These are phyloP conservation scores for Lasaia peninsularis DNA, from an alignment of 1,140 invertebrate genomes.

Conservation along the genomic window DNA sequence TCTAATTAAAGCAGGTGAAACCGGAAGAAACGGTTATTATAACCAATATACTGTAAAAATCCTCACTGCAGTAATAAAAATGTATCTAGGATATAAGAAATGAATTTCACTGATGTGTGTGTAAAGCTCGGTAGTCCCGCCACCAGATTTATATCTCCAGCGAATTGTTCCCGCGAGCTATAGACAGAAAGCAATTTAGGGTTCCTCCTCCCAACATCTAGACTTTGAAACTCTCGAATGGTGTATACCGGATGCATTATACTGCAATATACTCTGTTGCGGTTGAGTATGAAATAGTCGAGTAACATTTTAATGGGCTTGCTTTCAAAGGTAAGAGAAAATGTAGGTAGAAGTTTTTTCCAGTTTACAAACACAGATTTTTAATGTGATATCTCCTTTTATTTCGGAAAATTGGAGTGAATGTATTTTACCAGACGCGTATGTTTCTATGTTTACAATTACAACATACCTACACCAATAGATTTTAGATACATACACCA, in stretches of 20 bases:
- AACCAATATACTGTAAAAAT: no score
- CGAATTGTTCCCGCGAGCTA: constrained; percentile 48
- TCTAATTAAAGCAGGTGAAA: no score
- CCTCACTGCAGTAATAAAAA: background rate
- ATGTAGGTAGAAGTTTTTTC: no score
- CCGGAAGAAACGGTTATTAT: no score
- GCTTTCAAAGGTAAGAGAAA: no score
- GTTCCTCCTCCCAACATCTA: constrained; percentile 32
- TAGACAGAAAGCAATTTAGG: constrained; percentile 54
- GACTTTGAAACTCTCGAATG: constrained; percentile 11
- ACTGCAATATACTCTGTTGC: constrained; percentile 17
- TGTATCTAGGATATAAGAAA: background rate
- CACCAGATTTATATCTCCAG: constrained; percentile 58
- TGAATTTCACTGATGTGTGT: background rate
- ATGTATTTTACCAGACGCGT: no score
- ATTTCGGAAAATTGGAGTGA: no score
- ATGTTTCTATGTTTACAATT: no score
- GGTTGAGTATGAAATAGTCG: background rate
- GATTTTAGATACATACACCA: no score
- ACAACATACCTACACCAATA: no score
- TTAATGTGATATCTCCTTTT: no score
- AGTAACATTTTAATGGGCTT: constrained; percentile 14
- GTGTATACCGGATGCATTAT: constrained; percentile 7
- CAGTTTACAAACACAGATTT: no score
- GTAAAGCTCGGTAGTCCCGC: background rate